phyloP scores from a whole-genome alignment of 2,113 vertebrate genomes.

The Saccopteryx leptura region DNA sequence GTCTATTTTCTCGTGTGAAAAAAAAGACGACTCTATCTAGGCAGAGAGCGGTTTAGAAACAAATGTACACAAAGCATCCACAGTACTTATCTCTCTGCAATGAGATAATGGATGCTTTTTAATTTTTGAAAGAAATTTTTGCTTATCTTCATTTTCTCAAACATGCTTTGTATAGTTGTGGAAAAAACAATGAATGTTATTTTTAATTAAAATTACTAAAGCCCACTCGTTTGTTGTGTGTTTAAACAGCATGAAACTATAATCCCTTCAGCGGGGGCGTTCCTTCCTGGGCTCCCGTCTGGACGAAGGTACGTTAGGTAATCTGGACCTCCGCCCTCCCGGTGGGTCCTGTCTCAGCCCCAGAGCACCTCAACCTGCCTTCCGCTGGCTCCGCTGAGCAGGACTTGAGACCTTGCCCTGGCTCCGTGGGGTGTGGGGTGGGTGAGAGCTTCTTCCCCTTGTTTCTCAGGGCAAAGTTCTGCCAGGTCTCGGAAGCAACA shows the following conservation, averaged over 20 bases:
- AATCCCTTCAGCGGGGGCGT: background rate
- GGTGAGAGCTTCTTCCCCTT: background rate
- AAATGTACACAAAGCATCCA: fast-evolving
- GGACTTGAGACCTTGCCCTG: background rate
- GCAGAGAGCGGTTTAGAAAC: background rate
- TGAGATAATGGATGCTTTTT: background rate
- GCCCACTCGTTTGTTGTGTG: background rate
- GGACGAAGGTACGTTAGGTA: fast-evolving
- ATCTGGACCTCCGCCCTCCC: fast-evolving
- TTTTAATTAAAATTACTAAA: slow-evolving; percentile 49
- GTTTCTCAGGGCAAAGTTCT: background rate
- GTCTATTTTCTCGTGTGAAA: background rate
- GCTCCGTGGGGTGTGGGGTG: background rate
- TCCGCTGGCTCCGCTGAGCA: fast-evolving
- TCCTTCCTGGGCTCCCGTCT: fast-evolving
- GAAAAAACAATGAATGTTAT: background rate
- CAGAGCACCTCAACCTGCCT: fast-evolving
- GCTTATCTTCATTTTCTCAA: slow-evolving; percentile 33
- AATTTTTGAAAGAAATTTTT: background rate
- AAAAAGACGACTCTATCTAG: background rate
- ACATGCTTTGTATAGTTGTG: background rate
- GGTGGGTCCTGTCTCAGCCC: fast-evolving
- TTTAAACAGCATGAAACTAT: background rate
- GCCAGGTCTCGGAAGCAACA: background rate
- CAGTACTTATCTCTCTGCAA: fast-evolving